Evolutionary conservation across 2,797 vertebrate species (phyloP), one percentile per base, ranked within the genome.

Genomic region (Brotogeris chrysoptera): DNA sequence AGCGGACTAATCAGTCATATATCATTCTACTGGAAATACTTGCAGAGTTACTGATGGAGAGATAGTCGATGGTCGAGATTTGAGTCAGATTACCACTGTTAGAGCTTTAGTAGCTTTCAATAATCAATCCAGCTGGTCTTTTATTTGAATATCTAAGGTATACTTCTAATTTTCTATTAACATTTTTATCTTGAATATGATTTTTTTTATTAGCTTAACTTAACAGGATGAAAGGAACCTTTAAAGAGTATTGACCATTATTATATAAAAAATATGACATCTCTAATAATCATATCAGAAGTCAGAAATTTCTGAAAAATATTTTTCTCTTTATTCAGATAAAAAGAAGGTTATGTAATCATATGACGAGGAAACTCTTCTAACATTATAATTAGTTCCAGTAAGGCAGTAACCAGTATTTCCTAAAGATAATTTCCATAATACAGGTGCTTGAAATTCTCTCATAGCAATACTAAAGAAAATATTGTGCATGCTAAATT

Each of bases 361-460:
- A 49, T 15, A 36, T 21, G 30, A 39, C 28, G 4, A n/a, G 5
- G 7, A 80, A 85, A 73, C 0, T 1, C 14, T 64, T 85, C 14
- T 25, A 64, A 82, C 5, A 63, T 87, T 52, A 52, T 85, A 85
- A 78, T 60, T 55, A 39, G 16, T 88, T 85, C 24, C 2, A 64
- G 16, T 14, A 60, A 57, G 13, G 7, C 68, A 15, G 32, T 64
- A 83, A 52, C 10, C 6, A 61, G 27, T 38, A 74, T 80, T 89
- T 93, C 72, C 69, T 44, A 47, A 87, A 47, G n/a, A 73, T 70
- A 87, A 73, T 85, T 39, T 82, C 32, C n/a, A 55, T 68, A 49
- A 61, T 80, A 28, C 50, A 69, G 11, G 15, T 85, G 13, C 8
- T 80, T 73, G n/a, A 3, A 50, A 24, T 79, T 74, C 46, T 61